These are phyloP conservation scores for Saguinus midas DNA, from an alignment of 2,113 vertebrate genomes.

Conservation along the genomic window DNA sequence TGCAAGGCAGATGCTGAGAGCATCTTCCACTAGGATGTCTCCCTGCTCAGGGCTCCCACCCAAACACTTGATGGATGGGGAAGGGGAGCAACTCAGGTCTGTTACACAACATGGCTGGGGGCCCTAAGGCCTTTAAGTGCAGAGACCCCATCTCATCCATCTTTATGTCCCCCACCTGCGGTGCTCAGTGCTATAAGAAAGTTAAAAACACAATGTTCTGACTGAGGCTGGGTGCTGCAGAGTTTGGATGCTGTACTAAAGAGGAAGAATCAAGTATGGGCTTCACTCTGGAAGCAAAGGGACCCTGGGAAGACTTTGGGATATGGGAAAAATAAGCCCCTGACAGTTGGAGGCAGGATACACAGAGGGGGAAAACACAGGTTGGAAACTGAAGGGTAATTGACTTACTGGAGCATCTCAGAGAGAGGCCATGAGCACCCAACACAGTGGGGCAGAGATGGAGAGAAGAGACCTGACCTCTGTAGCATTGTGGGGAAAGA, in stretches of 20 bases:
- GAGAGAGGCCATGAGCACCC: background rate
- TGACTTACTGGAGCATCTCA: background rate
- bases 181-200: background rate
- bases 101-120: background rate
- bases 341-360: background rate
- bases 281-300: background rate
- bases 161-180: background rate
- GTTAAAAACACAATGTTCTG: background rate
- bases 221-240: background rate
- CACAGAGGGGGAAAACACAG: background rate
- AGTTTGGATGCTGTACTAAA: background rate
- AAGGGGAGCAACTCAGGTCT: background rate
- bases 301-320: background rate
- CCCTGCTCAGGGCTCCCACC: background rate
- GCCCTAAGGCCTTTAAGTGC: background rate
- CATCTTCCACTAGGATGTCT: background rate
- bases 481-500: background rate
- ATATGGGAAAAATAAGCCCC: background rate
- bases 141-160: background rate
- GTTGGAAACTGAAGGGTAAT: background rate
- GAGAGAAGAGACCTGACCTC: background rate
- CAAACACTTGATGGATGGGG: too few species aligned
- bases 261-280: background rate
- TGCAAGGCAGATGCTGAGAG: background rate
- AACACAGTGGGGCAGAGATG: background rate